Evolutionary conservation across 2,113 vertebrate species (phyloP), one percentile per base, ranked within the genome.

Genomic region (Helogale parvula): DNA sequence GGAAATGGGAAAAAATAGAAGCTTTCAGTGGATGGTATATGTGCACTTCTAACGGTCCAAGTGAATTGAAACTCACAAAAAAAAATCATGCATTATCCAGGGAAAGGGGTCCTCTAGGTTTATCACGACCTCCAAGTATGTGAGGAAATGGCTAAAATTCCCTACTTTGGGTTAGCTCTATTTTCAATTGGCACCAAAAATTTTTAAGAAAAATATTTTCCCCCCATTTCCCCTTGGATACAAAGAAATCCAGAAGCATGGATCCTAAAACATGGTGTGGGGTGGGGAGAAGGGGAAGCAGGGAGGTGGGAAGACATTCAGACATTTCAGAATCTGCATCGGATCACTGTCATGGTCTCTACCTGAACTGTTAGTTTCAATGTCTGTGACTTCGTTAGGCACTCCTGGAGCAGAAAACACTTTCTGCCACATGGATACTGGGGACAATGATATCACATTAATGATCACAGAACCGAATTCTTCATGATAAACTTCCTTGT

Each of bases 331-430:
- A 96, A 94, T 80, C 3, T 41, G 0, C 38, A n/a, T 41, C 11
- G 82, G 47, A 74, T 10, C 27, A 5, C 29, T 96, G 41, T 69
- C 10, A 25, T 15, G 57, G 5, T 7, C 21, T 89, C 38, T 95
- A 14, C n/a, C 60, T 68, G 11, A 90, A 31, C 5, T 86, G 52
- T 72, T n/a, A 60, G 12, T 21, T 66, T 17, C 8, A 72, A 35
- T 15, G 68, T 91, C 35, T 81, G 12, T 88, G n/a, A 33, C 45
- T 69, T 74, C 35, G 16, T 85, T 77, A 91, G 60, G 6, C 45
- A 1, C 90, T 96, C n/a, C 35, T 77, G 2, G 50, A 97, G 31
- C 41, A 54, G 15, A 98, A 90, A 79, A 77, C 65, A n/a, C 17
- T 84, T 86, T 95, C 21, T 35, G 21, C 57, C 38, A 21, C 65